Evolutionary conservation across 2,888 invertebrate species (phyloP).

Genomic region (Philereme transversata): DNA sequence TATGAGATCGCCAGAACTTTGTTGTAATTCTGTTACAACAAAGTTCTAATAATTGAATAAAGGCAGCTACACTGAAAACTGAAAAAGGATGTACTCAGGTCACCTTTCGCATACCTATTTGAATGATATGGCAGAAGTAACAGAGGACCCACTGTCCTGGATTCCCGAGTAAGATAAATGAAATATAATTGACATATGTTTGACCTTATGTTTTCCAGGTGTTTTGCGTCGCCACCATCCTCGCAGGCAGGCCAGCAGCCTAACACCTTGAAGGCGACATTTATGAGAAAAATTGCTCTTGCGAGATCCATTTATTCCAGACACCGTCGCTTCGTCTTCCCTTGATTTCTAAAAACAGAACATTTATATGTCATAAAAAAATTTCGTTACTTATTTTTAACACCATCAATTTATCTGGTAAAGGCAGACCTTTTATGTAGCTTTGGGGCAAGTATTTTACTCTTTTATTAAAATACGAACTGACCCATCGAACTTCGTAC

Average conservation of each 20-base stretch:
- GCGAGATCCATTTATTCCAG: conserved; percentile 51
- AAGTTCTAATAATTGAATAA: no score
- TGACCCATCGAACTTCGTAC: no score
- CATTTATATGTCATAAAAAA: background rate
- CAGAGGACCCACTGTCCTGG: no score
- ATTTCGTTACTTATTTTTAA: background rate
- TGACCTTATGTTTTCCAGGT: conserved; percentile 63
- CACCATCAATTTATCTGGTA: no score
- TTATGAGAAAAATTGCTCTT: conserved; percentile 61
- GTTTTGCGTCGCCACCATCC: conserved; percentile 73
- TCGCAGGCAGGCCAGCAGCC: conserved; percentile 64
- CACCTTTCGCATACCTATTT: no score
- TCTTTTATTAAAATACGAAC: no score
- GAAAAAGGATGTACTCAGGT: no score
- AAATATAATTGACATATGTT: background rate
- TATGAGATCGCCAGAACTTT: background rate
- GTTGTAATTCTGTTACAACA: background rate
- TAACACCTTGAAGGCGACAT: conserved; percentile 67
- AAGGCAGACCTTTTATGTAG: no score
- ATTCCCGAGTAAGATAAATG: no score
- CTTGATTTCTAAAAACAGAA: conserved; percentile 38
- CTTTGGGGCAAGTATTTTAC: no score
- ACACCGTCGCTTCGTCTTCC: conserved; percentile 51
- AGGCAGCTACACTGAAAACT: no score
- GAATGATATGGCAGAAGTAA: no score